Evolutionary conservation across 2,888 invertebrate genomes (phyloP).

Genomic region (Shargacucullia verbasci): DNA sequence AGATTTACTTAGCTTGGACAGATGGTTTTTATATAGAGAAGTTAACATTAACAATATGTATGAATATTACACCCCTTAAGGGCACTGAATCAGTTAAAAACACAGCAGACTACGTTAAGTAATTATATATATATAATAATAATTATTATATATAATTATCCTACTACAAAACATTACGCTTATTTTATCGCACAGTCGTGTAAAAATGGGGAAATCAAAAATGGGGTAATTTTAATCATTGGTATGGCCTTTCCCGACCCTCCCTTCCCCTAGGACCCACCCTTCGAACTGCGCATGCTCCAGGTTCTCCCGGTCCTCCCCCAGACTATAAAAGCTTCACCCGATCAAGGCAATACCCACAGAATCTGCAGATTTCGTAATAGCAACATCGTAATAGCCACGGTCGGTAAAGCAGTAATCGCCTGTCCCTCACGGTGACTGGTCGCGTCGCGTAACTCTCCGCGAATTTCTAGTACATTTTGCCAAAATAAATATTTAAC

Average conservation of each 20-base stretch:
- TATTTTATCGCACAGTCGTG: neutral
- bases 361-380: neutral
- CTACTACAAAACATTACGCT: too few relatives aligned
- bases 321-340: slow-evolving; percentile 10
- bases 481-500: slow-evolving; percentile 33
- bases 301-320: slow-evolving; percentile 7
- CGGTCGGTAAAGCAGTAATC: slow-evolving; percentile 48
- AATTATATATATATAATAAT: too few relatives aligned
- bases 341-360: neutral
- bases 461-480: slow-evolving; percentile 3
- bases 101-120: too few relatives aligned
- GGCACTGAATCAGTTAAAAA: too few relatives aligned
- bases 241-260: neutral
- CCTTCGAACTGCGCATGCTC: slow-evolving; percentile 15
- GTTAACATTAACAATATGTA: too few relatives aligned
- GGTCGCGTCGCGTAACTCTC: slow-evolving; percentile 29
- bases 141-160: too few relatives aligned
- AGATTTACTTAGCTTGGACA: too few relatives aligned
- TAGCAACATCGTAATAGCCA: slow-evolving; percentile 7
- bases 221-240: neutral
- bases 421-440: slow-evolving; percentile 9
- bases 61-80: too few relatives aligned
- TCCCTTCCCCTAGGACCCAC: slow-evolving; percentile 9
- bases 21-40: too few relatives aligned
- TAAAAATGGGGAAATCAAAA: neutral